These are phyloP conservation scores for Delia radicum DNA, from an alignment of 1,140 invertebrate species.

Conservation along the genomic window DNA sequence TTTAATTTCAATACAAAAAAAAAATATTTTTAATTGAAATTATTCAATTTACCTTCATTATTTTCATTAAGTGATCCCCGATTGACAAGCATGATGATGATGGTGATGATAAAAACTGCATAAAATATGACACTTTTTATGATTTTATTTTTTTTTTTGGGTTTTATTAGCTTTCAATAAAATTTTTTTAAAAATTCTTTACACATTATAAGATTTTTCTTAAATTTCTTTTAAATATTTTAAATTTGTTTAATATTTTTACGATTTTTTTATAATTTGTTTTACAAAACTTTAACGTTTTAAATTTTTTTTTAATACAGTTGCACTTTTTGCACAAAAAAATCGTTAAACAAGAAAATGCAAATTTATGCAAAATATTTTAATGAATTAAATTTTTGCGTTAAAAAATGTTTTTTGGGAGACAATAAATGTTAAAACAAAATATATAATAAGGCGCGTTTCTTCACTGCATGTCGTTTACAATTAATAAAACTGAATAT, in stretches of 20 bases:
- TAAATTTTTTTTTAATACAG: too few relatives aligned
- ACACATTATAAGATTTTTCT: too few relatives aligned
- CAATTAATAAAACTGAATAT: not conserved
- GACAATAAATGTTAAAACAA: too few relatives aligned
- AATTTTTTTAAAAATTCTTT: too few relatives aligned
- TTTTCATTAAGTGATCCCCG: conserved; percentile 4
- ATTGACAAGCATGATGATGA: conserved; percentile 9
- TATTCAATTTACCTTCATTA: conserved; percentile 4
- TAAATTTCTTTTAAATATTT: not conserved
- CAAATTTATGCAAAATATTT: not conserved
- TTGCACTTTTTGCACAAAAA: not conserved
- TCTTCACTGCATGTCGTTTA: not conserved
- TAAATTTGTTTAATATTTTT: not conserved
- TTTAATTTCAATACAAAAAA: not conserved
- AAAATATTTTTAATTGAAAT: not conserved
- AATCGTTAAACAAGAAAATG: not conserved
- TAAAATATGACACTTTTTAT: not conserved
- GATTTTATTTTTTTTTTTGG: not conserved
- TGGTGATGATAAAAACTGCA: not conserved
- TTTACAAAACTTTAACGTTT: not conserved
- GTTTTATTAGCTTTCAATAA: too few relatives aligned
- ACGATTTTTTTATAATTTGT: not conserved
- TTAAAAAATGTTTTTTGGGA: too few relatives aligned
- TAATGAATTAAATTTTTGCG: too few relatives aligned
- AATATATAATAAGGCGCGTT: not conserved